Evolutionary conservation across 2,888 invertebrate genomes (phyloP).

Genomic region (Therioaphis trifolii): DNA sequence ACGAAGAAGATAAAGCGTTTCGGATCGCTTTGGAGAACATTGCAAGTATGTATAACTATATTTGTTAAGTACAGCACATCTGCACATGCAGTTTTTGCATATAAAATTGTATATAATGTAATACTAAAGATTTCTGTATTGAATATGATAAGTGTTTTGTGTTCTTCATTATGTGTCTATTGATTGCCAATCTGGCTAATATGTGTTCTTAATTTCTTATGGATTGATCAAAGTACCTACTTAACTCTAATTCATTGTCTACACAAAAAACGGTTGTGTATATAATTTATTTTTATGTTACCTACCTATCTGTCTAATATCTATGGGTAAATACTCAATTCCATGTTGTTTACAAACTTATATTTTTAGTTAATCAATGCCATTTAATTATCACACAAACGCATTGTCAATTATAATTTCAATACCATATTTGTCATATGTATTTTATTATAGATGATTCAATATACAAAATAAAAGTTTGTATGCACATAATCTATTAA

Average conservation of each 20-base stretch:
- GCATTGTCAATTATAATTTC: background rate
- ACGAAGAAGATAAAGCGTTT: conserved; percentile 50
- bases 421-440: background rate
- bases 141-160: too few species aligned
- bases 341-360: background rate
- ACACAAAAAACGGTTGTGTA: too few species aligned
- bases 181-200: too few species aligned
- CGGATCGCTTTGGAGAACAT: conserved; percentile 12
- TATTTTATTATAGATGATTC: background rate
- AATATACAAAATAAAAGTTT: background rate
- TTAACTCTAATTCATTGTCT: too few species aligned
- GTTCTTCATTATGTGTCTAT: too few species aligned
- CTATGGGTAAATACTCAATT: background rate
- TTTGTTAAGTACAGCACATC: background rate
- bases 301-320: background rate
- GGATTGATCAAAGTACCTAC: too few species aligned
- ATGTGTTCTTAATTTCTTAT: too few species aligned
- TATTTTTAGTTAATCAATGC: conserved; percentile 21
- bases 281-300: too few species aligned
- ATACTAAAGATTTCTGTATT: too few species aligned
- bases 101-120: background rate
- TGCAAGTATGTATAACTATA: conserved; percentile 34
- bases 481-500: conserved; percentile 24
- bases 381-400: conserved; percentile 1
- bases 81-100: too few species aligned